Percentiles rank a stretch among this genome's conserved stretches.
phyloP scores from a whole-genome alignment of 2,113 vertebrate species.

The Pterocles orientalis region DNA sequence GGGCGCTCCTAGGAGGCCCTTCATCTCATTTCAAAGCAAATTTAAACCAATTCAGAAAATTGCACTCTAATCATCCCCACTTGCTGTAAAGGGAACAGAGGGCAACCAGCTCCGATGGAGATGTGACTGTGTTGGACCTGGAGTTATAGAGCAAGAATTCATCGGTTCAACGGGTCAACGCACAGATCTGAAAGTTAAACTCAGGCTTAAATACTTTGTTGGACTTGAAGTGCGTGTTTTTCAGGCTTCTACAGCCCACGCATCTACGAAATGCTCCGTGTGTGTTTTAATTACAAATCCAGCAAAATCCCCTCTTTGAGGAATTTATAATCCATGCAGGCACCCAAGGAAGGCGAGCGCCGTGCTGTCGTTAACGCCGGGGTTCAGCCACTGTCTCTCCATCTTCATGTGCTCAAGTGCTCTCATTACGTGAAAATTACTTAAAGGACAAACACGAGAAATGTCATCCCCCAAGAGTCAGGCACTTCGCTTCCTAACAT shows the following conservation, averaged over 20 bases:
- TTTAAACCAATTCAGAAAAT: background rate
- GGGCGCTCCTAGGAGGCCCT: background rate
- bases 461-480: background rate
- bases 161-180: accelerated
- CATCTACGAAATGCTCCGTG: background rate
- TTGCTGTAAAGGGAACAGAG: background rate
- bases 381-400: background rate
- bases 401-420: background rate
- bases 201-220: background rate
- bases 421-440: background rate
- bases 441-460: background rate
- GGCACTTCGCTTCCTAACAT: background rate
- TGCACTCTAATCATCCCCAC: background rate
- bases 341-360: background rate
- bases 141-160: background rate
- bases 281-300: background rate
- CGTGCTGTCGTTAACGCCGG: background rate
- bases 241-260: accelerated
- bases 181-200: background rate
- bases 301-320: background rate
- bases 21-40: background rate
- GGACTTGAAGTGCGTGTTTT: background rate
- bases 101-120: background rate
- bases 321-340: background rate
- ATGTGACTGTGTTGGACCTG: background rate